These are phyloP conservation scores for Stylophora pistillata DNA, from an alignment of 64 coral and sea anemone genomes.

Conservation along the genomic window DNA sequence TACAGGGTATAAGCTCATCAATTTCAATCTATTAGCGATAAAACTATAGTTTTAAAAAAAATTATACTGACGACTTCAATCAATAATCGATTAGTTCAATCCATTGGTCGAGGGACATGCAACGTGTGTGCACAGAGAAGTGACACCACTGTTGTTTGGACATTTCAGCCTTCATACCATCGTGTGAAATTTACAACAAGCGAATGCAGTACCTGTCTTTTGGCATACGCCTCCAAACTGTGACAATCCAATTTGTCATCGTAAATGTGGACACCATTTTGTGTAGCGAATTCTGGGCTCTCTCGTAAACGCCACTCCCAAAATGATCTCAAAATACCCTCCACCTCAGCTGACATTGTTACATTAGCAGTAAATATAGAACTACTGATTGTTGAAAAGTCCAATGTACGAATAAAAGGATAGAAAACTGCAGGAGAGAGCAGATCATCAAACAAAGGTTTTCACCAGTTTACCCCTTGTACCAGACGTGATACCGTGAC, in stretches of 20 bases:
- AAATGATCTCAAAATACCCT: slow-evolving; percentile 71
- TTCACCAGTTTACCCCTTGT: no score
- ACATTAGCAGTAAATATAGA: slow-evolving; percentile 17
- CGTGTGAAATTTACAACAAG: slow-evolving; percentile 10
- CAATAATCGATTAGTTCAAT: no score
- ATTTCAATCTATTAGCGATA: no score
- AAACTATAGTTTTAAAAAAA: no score
- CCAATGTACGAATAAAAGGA: not conserved
- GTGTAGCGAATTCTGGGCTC: slow-evolving; percentile 84
- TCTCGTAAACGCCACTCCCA: slow-evolving; percentile 88
- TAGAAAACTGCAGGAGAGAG: not conserved
- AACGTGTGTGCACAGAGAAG: not conserved
- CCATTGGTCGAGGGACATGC: not conserved
- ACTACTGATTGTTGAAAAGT: not conserved
- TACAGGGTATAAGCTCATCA: no score
- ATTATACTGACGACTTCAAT: no score
- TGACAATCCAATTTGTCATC: slow-evolving; percentile 67
- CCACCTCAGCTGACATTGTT: slow-evolving; percentile 71
- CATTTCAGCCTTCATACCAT: not conserved
- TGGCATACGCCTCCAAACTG: slow-evolving; percentile 53
- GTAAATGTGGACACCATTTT: slow-evolving; percentile 68
- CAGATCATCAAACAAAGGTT: not conserved
- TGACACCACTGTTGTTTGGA: not conserved
- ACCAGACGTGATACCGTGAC: not conserved
- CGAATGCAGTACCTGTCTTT: slow-evolving; percentile 54